Evolutionary conservation across 2,113 vertebrate species (phyloP), one percentile per base, ranked within the genome.

Genomic region (Zosterops pallidus): DNA sequence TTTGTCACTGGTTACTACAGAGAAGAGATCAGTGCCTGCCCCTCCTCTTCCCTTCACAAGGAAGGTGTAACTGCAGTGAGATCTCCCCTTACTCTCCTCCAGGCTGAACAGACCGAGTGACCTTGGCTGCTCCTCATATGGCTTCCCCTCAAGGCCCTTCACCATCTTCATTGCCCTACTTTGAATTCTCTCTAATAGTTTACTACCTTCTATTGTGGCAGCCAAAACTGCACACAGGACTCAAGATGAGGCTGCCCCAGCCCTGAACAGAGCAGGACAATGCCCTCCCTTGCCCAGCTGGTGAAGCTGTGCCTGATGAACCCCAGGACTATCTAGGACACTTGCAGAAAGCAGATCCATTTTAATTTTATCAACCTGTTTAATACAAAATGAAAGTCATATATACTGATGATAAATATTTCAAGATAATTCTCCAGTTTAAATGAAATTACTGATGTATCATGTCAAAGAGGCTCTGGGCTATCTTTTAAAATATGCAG

Each of bases 91-190:
- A 44, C 0, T 17, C 33, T 52, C 3, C 22, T 29, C 37, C 46
- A 52, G 46, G 22, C 37, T 77, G 63, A 68, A 18, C 25, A 68
- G 71, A 68, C 21, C 21, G 2, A 59, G 14, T n/a, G 60, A 0
- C 22, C 46, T 44, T 2, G 0, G 37, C 31, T 1, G 0, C 21
- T 68, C 62, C 21, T 77, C 37, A 23, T 2, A 18, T 0, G 0
- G 26, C 55, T 69, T 60, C 33, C 2, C 2, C 4, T 60, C 26
- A 53, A 33, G 18, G 33, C 5, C 9, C 12, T 23, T 69, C 63
- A 46, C 0, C 11, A 33, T 33, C 53, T 15, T 69, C 6, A 1
- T 1, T 22, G 22, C 26, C 17, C 22, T 44, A 26, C 26, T 37
- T 33, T 52, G 18, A 1, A 23, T 2, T 1, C 3, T 60, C 46